Base-by-base conservation (phyloP, 2,888 invertebrate species). In the Dryobotodes eremita region DNA sequence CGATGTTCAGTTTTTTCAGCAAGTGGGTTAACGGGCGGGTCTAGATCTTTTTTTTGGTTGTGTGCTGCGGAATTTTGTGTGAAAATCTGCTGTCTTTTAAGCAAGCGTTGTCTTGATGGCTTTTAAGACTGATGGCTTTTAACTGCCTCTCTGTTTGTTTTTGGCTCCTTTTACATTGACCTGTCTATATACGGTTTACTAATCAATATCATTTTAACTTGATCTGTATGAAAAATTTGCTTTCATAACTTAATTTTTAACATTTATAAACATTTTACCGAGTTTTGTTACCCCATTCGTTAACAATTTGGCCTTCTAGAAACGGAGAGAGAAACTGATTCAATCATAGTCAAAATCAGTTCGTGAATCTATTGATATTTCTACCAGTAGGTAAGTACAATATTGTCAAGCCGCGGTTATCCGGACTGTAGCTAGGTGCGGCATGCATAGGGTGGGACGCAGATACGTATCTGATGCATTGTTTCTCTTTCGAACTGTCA, bases 401-500 rank as follows among this genome's bases (percentile, higher is more conserved):
- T 64, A 62, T 53, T 73, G 76, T 76, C 66, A 66, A 64, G 72
- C 36, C 23, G 82, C 74, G 59, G 81, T 80, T 88, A 80, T 79
- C 85, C 84, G 83, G 31, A 59, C 48, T 59, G 71, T 50, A 71
- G 75, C 64, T 84, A 80, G 80, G 75, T 57, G 77, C 31, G 68
- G 80, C 82, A 53, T 74, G 77, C 69, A 42, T 57, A 53, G 77
- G 75, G 78, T 48, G 75, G 77, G 75, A 48, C 70, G 36, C 11
- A 77, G 85, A 86, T 88, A 80, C 83, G 82, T 85, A 86, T 89
- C 88, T 80, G 69, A 86, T 85, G 84, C 88, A 83, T 86, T 84
- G 83, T 86, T 85, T 89, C 85, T 82, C 74, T 88, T 89, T 77
- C 48, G 74, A 55, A 50, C 68, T 82, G 85, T 79, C 79, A 80